Evolutionary conservation across 64 coral and sea anemone genomes (phyloP).

Genomic region (Hydrozoanthus tunicans): DNA sequence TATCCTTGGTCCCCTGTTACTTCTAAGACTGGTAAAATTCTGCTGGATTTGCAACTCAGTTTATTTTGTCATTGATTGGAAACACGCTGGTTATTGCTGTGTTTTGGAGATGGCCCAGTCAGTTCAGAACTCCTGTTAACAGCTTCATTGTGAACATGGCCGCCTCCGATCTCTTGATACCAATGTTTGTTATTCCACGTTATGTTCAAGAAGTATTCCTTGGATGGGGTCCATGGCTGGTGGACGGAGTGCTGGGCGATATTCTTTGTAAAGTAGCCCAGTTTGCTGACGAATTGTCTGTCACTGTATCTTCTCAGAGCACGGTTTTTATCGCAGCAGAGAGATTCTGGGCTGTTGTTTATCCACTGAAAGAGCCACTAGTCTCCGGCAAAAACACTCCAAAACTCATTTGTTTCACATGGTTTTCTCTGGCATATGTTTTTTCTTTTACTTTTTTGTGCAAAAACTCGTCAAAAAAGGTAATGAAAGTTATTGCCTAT

Average conservation of each 20-base stretch:
- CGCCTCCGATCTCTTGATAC: constrained; percentile 51
- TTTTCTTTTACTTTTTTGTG: not conserved
- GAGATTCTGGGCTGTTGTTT: constrained; percentile 48
- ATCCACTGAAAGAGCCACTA: constrained; percentile 35
- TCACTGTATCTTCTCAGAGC: constrained; percentile 56
- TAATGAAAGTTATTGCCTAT: not conserved
- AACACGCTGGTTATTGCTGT: constrained; percentile 38
- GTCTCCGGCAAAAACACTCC: constrained; percentile 3
- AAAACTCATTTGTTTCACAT: not conserved
- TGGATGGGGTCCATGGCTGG: not conserved
- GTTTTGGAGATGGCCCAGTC: not conserved
- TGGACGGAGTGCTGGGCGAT: constrained; percentile 8
- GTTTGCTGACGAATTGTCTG: constrained; percentile 48
- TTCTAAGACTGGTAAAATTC: not conserved
- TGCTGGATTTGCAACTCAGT: not conserved
- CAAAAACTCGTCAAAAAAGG: not conserved
- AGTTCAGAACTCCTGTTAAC: constrained; percentile 32
- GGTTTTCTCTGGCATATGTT: not conserved
- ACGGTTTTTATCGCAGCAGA: constrained; percentile 59
- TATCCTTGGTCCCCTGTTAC: not conserved
- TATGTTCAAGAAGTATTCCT: not conserved
- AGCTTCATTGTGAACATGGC: constrained; percentile 71
- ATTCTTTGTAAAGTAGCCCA: constrained; percentile 50
- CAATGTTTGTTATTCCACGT: constrained; percentile 42
- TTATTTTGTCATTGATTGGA: constrained; percentile 34